Percentiles rank a stretch among this genome's conserved stretches.
Evolutionary conservation across 2,797 vertebrate species (phyloP).

Genomic region (Sciaenops ocellatus): DNA sequence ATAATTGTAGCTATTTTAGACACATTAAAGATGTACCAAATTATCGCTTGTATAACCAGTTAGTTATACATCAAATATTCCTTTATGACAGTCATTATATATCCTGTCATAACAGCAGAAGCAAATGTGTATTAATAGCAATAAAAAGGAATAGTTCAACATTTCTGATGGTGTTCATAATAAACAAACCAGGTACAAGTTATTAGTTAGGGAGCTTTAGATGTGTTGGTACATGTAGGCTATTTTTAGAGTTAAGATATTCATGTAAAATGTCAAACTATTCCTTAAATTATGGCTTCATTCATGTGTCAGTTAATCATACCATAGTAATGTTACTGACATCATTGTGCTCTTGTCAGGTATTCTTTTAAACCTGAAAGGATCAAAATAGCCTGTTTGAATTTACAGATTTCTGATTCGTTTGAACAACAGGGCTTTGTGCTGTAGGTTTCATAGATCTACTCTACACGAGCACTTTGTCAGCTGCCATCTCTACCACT

Average conservation of each 20-base stretch:
- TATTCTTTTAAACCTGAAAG: neutral
- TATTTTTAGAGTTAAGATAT: neutral
- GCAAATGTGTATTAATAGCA: too few species aligned
- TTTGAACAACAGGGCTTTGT: neutral
- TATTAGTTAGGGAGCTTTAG: too few species aligned
- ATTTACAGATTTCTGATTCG: neutral
- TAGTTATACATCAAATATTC: too few species aligned
- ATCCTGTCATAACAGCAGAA: too few species aligned
- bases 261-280: too few species aligned
- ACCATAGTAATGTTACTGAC: neutral
- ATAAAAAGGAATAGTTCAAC: too few species aligned
- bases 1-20: too few species aligned
- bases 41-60: too few species aligned
- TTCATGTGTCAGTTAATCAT: neutral
- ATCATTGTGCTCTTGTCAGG: neutral
- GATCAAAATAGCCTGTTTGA: neutral
- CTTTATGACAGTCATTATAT: too few species aligned
- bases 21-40: too few species aligned
- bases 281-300: neutral
- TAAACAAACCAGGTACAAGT: neutral
- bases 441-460: conserved; percentile 17
- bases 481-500: conserved; percentile 21
- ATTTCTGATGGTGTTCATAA: too few species aligned
- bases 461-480: conserved; percentile 44
- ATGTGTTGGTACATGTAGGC: neutral